phyloP scores from a whole-genome alignment of 1,140 invertebrate genomes.

The Neodiprion lecontei region DNA sequence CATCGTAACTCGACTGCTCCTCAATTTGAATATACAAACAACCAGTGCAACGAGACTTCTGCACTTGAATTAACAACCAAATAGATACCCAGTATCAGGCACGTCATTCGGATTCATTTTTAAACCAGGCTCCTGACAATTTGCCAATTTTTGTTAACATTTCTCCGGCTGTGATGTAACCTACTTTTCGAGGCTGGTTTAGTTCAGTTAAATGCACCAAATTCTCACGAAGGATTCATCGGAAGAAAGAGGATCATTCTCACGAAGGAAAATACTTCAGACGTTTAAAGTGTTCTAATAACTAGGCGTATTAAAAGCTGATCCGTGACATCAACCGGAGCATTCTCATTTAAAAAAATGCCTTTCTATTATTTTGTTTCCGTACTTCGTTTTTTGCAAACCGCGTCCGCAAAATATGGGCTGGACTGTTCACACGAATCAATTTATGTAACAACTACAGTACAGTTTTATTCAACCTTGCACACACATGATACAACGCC shows the following conservation, averaged over 20 bases:
- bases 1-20: no score
- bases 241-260: no score
- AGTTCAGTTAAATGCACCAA: not conserved
- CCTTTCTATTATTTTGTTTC: no score
- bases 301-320: no score
- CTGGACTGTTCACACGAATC: not conserved
- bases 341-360: no score
- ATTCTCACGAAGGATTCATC: no score
- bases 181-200: conserved; percentile 20
- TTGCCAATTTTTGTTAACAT: conserved; percentile 32
- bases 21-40: no score
- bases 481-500: not conserved
- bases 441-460: not conserved
- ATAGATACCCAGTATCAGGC: not conserved
- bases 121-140: conserved; percentile 30
- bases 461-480: no score
- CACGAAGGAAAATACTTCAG: no score
- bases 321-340: no score
- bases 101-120: conserved; percentile 22
- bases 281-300: no score
- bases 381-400: no score
- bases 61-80: not conserved
- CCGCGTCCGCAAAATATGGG: not conserved
- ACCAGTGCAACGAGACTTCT: not conserved
- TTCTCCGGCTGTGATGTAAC: conserved; percentile 23